Base-by-base conservation (phyloP, 1,140 invertebrate species). In the Calosoma granatense region DNA sequence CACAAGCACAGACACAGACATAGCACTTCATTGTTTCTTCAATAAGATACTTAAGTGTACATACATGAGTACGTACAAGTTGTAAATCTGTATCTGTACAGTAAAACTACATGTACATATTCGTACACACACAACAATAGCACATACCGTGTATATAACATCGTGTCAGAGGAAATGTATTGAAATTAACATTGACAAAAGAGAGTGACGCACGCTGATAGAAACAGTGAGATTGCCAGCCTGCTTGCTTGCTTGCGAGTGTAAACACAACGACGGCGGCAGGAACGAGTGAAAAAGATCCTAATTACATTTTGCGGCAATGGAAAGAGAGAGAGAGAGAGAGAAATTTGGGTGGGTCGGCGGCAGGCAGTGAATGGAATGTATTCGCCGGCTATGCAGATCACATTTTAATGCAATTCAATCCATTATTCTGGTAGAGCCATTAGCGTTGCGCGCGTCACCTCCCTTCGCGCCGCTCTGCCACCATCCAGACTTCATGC, bases 391-490 rank as follows among this genome's bases (percentile, higher is more conserved):
- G 41, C 41, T 47, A 47, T 47, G 51, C 70, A 71, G 70, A 71
- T 72, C 70, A 69, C 70, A 70, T 72, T 72, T 72, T 72, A 72
- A 72, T 72, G 69, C 70, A 72, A 72, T 72, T 72, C 69, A 67
- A 72, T 72, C 70, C 70, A 72, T 72, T 72, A 72, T 70, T 63
- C 61, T 67, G 70, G 68, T 65, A 67, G 65, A 60, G 63, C 70
- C 70, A 72, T 72, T 72, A 72, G 67, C 70, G 68, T 66, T 66
- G 63, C 62, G 65, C 41, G 6, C 41, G 41, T 9, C 15, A 9
- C 41, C 41, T 12, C 41, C 9, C 41, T 30, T 4, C 26, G 14
- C 41, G 15, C 6, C 41, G 6, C 26, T 30, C 41, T 17, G 41
- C 6, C 6, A 11, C 41, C 41, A 47, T 4, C 41, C 9, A 47